phyloP scores from a whole-genome alignment of 2,888 invertebrate genomes.

The Hypercompe scribonia region DNA sequence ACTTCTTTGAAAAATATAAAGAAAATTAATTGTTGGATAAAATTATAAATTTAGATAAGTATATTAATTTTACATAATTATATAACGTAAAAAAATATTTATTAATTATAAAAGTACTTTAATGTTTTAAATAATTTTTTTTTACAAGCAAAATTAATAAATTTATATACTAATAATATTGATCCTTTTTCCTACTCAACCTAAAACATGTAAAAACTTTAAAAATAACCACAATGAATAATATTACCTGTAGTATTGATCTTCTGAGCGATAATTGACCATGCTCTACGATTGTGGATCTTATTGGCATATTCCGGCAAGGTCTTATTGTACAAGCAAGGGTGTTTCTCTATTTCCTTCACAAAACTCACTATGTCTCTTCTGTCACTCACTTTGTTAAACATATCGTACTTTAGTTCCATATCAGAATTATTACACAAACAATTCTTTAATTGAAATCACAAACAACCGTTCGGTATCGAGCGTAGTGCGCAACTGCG shows the following conservation, averaged over 20 bases:
- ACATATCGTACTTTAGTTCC: constrained; percentile 43
- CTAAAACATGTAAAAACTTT: not conserved
- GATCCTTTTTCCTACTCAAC: not conserved
- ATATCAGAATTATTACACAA: constrained; percentile 22
- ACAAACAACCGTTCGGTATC: constrained; percentile 29
- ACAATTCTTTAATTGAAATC: not conserved
- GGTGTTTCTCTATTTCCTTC: constrained; percentile 54
- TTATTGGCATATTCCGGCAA: constrained; percentile 53
- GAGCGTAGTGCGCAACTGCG: constrained; percentile 48
- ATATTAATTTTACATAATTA: too few relatives aligned
- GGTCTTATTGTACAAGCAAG: constrained; percentile 53
- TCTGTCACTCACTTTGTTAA: constrained; percentile 46
- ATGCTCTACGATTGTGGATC: constrained; percentile 47
- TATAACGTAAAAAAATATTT: not conserved
- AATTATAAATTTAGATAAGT: not conserved
- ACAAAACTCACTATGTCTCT: constrained; percentile 55
- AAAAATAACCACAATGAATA: not conserved
- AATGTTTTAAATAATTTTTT: not conserved
- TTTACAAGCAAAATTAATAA: not conserved
- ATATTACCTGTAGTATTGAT: constrained; percentile 41
- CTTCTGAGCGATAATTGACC: constrained; percentile 48
- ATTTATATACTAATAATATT: too few relatives aligned
- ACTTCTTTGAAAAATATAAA: not conserved
- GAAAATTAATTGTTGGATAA: not conserved
- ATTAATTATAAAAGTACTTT: not conserved